Base-by-base conservation (phyloP, 1,140 invertebrate genomes). In the Hylaeus volcanicus region DNA sequence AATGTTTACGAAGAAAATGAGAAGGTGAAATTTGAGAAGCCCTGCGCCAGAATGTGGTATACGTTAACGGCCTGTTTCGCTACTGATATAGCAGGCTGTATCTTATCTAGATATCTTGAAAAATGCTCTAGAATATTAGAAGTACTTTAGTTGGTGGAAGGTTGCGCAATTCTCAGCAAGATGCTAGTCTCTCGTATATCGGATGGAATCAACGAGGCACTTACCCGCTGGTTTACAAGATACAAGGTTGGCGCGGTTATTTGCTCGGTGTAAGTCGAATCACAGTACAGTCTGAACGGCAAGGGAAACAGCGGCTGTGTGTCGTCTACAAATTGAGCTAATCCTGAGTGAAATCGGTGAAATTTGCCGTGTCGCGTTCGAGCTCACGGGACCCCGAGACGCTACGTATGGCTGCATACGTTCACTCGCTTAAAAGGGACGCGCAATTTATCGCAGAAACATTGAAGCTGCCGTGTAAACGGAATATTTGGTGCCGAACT, bases 91-190 rank as follows among this genome's bases (percentile, higher is more conserved):
- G 82, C 45, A 15, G 69, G 56, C 12, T 86, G 75, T 86, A 75
- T 86, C 85, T 86, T 86, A 86, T 86, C 84, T 83, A 55, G 53
- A 56, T 83, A 86, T 86, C 80, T 83, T 56, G 75, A 70, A 66
- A 83, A 79, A 83, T 61, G 66, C 63, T 65, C 66, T 66, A 14
- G 55, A 86, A 83, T 83, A 71, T 86, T 53, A 53, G 37, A 15
- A 60, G 55, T 64, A 85, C 70, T 74, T 77, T 51, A 11, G 37
- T 51, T n/a, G 15, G 5, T 37, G 37, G 41, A 41, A 39, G 55
- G 48, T 26, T 48, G 14, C 12, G 51, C 56, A 53, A 66, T 69
- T 56, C 26, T 26, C 37, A 6, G 58, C 11, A 12, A 43, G 65
- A 12, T 9, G 58, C 11, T 12, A 9, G 1, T 8, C 45, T n/a